A percentile compares a stretch with the other conserved stretches of the same genome.
Conservation (phyloP, 1,140 invertebrate species). For the Spodoptera frugiperda region DNA sequence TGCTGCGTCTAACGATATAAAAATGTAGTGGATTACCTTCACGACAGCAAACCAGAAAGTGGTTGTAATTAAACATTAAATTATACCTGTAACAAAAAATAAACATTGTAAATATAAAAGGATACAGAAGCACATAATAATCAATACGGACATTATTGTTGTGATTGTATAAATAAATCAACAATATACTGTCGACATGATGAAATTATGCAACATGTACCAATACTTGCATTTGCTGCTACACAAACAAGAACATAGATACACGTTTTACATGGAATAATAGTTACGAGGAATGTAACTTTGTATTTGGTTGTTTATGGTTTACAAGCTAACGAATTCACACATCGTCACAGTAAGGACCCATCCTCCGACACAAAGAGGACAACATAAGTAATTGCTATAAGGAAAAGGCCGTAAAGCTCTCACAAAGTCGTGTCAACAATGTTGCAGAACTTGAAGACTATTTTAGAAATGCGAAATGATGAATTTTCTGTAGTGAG, state of each 20-base stretch:
- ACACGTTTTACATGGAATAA: no score
- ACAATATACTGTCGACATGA: constrained; percentile 22
- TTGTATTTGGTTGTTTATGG: constrained; percentile 4
- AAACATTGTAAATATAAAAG: constrained; percentile 10
- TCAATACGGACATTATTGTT: constrained; percentile 14
- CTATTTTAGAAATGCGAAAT: constrained; percentile 47
- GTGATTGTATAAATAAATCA: background rate
- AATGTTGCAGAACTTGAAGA: constrained; percentile 35
- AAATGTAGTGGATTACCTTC: constrained; percentile 42
- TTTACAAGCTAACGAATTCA: constrained; percentile 35
- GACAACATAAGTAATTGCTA: constrained; percentile 25
- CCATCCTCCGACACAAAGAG: constrained; percentile 7
- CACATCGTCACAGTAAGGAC: constrained; percentile 41
- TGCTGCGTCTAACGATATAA: constrained; percentile 21
- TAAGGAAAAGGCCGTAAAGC: constrained; percentile 44
- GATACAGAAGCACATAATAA: constrained; percentile 16
- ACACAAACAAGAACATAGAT: constrained; percentile 26
- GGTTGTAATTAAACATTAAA: constrained; percentile 37
- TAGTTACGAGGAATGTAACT: constrained; percentile 4
- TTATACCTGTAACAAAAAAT: constrained; percentile 49
- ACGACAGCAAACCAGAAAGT: constrained; percentile 23
- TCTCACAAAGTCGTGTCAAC: constrained; percentile 18
- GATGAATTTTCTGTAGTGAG: constrained; percentile 22
- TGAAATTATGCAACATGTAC: constrained; percentile 32
- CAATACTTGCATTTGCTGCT: constrained; percentile 30